Evolutionary conservation across 2,113 vertebrate genomes (phyloP).

Genomic region (Anhinga rufa): DNA sequence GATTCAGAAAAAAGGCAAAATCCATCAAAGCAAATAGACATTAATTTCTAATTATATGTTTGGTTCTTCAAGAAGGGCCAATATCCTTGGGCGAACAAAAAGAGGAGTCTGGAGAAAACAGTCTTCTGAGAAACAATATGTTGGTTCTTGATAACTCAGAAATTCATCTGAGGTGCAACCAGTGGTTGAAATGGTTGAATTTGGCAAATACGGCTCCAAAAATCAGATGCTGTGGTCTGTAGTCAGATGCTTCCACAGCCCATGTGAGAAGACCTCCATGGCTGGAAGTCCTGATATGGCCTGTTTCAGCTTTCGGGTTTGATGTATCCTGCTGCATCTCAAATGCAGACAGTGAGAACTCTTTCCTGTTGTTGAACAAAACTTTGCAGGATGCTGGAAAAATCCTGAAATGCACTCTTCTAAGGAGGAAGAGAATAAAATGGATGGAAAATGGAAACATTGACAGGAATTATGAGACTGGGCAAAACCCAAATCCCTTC

Average conservation of each 20-base stretch:
- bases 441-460: background rate
- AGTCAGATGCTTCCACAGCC: background rate
- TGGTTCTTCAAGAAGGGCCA: slow-evolving; percentile 30
- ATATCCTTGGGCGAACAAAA: background rate
- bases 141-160: slow-evolving; percentile 31
- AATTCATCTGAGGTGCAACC: background rate
- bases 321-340: background rate
- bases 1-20: slow-evolving; percentile 52
- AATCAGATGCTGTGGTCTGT: background rate
- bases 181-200: background rate
- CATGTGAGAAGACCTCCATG: accelerated
- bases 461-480: background rate
- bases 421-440: background rate
- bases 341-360: background rate
- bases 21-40: slow-evolving; percentile 52
- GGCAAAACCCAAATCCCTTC: background rate
- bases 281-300: background rate
- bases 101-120: slow-evolving; percentile 25
- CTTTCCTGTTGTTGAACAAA: background rate
- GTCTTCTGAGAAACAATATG: background rate
- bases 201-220: background rate
- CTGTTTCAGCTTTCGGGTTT: background rate
- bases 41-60: slow-evolving; percentile 61
- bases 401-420: background rate
- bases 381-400: background rate